Evolutionary conservation across 2,113 vertebrate genomes (phyloP).

Genomic region (Marcusenius ussheri): DNA sequence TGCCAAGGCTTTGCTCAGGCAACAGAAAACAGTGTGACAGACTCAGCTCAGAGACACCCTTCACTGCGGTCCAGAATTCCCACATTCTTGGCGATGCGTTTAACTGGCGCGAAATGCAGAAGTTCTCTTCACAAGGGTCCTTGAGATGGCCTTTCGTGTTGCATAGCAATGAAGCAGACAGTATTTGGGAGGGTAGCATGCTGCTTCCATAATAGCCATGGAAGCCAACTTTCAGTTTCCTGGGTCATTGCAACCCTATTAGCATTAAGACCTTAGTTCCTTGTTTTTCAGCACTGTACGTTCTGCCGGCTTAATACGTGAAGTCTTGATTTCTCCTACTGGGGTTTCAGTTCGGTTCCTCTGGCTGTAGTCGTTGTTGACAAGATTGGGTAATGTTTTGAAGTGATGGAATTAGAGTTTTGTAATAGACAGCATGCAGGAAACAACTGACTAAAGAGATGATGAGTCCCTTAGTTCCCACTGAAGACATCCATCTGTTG

Average conservation of each 20-base stretch:
- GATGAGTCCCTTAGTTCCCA: background rate
- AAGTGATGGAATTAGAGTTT: background rate
- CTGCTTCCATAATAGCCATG: background rate
- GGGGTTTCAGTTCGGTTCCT: background rate
- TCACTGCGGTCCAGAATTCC: background rate
- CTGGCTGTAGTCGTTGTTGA: background rate
- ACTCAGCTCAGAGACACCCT: background rate
- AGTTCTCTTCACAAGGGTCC: background rate
- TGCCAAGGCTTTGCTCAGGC: background rate
- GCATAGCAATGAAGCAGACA: background rate
- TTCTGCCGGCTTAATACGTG: background rate
- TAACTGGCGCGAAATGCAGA: background rate
- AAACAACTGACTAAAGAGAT: background rate
- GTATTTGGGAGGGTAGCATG: background rate
- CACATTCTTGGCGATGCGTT: background rate
- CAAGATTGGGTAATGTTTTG: background rate
- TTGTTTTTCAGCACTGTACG: background rate
- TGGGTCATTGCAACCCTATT: background rate
- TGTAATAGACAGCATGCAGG: background rate
- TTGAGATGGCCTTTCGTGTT: background rate
- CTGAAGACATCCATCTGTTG: background rate
- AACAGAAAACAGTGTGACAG: background rate
- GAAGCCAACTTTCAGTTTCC: background rate
- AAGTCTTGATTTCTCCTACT: background rate
- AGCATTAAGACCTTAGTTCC: background rate